Base-by-base conservation (phyloP, 2,113 vertebrate genomes). In the Cheilinus undulatus region DNA sequence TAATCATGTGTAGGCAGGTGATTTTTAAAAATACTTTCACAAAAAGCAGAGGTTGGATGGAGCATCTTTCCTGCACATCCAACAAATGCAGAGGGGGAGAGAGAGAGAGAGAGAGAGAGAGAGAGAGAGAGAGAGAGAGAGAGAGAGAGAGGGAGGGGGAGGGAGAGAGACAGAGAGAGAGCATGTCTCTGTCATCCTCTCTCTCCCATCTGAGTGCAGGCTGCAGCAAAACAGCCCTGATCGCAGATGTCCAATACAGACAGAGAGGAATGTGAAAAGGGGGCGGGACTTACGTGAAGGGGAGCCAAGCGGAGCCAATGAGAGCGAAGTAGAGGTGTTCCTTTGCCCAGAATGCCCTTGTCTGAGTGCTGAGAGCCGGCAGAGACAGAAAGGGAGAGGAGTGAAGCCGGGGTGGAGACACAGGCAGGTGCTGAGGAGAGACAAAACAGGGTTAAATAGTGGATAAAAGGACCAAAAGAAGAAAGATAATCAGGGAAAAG, bases 311-410 rank as follows among this genome's bases (percentile, higher is more conserved):
- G 1, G 43, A 74, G 73, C 89, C 13, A 91, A 91, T 92, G 76
- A 50, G 69, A 74, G 74, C 1, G 32, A 71, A 87, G 75, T 69
- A 89, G 90, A 90, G 89, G 83, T 85, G 73, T 88, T 81, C 30
- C 76, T 58, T n/a, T 61, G 73, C 17, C 49, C 63, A 82, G 73
- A 79, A 84, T 86, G 87, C 72, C 89, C 90, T 92, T 91, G 90
- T 67, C 73, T 87, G 78, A 63, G 83, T 58, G 79, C 68, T 75
- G 83, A 69, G 63, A 84, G 76, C 53, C 30, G 24, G 56, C 69
- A 78, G 65, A 86, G 73, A 66, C 62, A 42, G 77, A 83, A 48
- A 78, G 78, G 67, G 65, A 75, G 45, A 54, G 83, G 75, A 83
- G 63, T 43, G 54, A 63, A 71, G 73, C 61, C n/a, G 42, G 53